Evolutionary conservation across 1,140 invertebrate genomes (phyloP), one percentile per base, ranked within the genome.

Genomic region (Rhopalosiphum maidis): DNA sequence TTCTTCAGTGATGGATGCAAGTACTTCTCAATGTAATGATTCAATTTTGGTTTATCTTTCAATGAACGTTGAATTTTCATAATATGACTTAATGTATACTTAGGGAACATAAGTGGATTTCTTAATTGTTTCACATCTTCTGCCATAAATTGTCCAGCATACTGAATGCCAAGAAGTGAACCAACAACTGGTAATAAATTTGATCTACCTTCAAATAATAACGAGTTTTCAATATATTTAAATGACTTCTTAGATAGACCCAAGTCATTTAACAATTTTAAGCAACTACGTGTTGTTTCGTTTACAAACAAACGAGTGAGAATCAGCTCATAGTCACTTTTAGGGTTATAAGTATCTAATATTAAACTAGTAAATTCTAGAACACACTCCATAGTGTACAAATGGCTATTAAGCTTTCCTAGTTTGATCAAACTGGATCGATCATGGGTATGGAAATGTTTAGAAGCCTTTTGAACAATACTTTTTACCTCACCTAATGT

Each of bases 21-120:
- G 46, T 93, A 43, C 3, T 55, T 82, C 37, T 85, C 91, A 55
- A 93, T 35, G 30, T 85, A 55, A 54, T 55, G 30, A 23, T 21
- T 93, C 18, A 93, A 93, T 86, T 93, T 93, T 30, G 91, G 91
- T 55, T 93, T 86, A 41, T 93, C 22, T 43, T 55, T 93, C n/a
- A 93, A 55, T 1, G 46, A 43, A 37, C 77, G 77, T 54, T 93
- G 91, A 1, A 93, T 93, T 85, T 15, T 86, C 30, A 85, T 21
- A 43, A 93, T 93, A 86, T 93, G 82, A 86, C 1, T 55, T 37
- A 93, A 7, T 55, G 91, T 93, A n/a, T 93, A 93, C 30, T 93
- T 86, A 6, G 91, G 91, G 55, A 93, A 93, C 91, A 93, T 93
- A n/a, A 93, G 85, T 41, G 91, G 91, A 85, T 93, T 93, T 55